A percentile compares a stretch with the other conserved stretches of the same genome.
These are phyloP conservation scores for Delichon dasypus DNA, from an alignment of 2,797 vertebrate genomes.

Conservation along the genomic window DNA sequence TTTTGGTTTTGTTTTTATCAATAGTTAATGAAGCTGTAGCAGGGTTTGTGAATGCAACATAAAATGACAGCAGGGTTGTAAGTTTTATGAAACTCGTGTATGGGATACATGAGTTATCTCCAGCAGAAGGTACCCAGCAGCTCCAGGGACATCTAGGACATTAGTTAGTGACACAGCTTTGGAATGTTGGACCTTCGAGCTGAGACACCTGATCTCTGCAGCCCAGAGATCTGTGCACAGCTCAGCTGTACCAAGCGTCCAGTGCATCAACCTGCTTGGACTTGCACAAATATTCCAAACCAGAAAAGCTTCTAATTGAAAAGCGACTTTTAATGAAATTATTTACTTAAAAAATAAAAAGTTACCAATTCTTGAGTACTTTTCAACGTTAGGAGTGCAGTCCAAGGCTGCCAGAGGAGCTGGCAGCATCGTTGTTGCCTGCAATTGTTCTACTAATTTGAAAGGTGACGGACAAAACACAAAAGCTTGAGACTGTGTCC, in stretches of 20 bases:
- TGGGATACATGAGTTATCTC: background rate
- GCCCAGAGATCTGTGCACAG: background rate
- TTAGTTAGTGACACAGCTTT: background rate
- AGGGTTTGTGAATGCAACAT: background rate
- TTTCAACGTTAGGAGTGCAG: fast-evolving
- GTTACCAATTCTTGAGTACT: background rate
- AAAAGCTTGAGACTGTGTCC: background rate
- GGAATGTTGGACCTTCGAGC: background rate
- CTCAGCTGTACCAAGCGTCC: fast-evolving
- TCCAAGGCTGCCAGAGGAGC: background rate
- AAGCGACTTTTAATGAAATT: background rate
- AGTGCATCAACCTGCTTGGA: fast-evolving
- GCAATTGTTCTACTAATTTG: background rate
- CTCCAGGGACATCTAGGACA: background rate
- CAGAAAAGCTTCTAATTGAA: background rate
- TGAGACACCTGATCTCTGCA: background rate
- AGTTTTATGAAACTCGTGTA: background rate
- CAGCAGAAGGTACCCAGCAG: background rate
- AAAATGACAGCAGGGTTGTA: background rate
- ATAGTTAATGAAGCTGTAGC: background rate
- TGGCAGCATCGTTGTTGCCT: background rate
- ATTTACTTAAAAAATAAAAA: background rate
- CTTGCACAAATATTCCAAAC: background rate
- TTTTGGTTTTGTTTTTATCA: background rate
- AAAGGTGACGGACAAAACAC: background rate